Base-by-base conservation (phyloP, 2,888 invertebrate species). In the Scrobipalpa costella region DNA sequence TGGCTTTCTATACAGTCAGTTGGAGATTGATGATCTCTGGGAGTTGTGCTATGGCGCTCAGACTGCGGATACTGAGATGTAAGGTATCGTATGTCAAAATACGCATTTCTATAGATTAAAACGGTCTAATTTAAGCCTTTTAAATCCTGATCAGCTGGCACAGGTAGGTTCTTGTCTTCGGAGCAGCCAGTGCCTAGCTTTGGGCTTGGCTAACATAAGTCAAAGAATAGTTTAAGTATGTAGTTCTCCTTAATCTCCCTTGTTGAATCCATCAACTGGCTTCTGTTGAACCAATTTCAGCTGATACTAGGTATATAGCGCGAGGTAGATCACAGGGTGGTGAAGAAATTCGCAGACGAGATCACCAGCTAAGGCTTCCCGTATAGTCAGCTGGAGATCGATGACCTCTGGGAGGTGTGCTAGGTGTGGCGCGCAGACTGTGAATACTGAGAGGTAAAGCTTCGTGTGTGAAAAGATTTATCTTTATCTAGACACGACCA, bases 1-100 rank as follows among this genome's bases (percentile, higher is more conserved):
- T 66, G 92, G 90, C 0, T 93, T 93, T 66, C 84, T 87, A 0
- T 86, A 88, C 71, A 92, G 92, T 65, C 92, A 93, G 71, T 69
- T 93, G 8, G 94, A 94, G 78, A 93, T 95, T 49, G 94, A 95
- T 73, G 95, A 95, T 71, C 83, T 92, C 0, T 94, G 94, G 94
- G 94, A 95, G 77, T 80, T 85, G 0, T 93, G 93, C 69, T 94
- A 94, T 69, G 95, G 95, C 0, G 93, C 94, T 7, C 89, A 93
- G 57, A 87, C 83, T 0, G 81, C 95, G 13, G 86, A 88, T 49
- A 71, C 71, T 0, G 73, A 68, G 0, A 92, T 92, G 77, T 52
- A 21, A 2, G n/a, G 15, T 3, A 47, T 47, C 17, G 13, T 40
- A 2, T 40, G 5, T 13, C 2, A 27, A 27, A 27, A n/a, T n/a